Conservation (phyloP, 2,888 invertebrate species). For the Drosophila incognita region DNA sequence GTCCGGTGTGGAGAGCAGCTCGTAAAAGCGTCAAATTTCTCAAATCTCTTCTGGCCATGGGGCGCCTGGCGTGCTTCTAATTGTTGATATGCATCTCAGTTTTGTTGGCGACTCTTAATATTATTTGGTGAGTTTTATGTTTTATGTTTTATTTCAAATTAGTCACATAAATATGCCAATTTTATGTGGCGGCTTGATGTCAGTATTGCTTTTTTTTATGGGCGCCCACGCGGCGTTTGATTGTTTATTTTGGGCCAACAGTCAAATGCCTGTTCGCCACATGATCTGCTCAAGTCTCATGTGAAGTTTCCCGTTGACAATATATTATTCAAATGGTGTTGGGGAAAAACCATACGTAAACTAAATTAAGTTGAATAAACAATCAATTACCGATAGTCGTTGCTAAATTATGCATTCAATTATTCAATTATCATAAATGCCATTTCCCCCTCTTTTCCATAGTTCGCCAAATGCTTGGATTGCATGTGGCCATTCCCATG, state of each 20-base stretch:
- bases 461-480: constrained; percentile 58
- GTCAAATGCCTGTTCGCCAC: constrained; percentile 15
- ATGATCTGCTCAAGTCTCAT: constrained; percentile 11
- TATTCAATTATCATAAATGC: constrained; percentile 72
- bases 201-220: constrained; percentile 24
- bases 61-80: constrained; percentile 58
- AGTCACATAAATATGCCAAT: constrained; percentile 77
- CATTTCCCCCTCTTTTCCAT: neutral
- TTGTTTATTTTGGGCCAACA: constrained; percentile 58
- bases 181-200: constrained; percentile 64
- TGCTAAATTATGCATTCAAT: constrained; percentile 68
- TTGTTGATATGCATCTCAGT: constrained; percentile 68
- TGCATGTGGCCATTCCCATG: constrained; percentile 56
- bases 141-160: constrained; percentile 78
- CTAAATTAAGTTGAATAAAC: constrained; percentile 61
- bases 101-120: constrained; percentile 71
- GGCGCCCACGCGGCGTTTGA: constrained; percentile 70
- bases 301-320: constrained; percentile 3
- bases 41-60: constrained; percentile 50
- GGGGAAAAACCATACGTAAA: constrained; percentile 40
- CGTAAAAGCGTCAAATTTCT: constrained; percentile 82
- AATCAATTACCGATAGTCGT: constrained; percentile 67
- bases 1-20: constrained; percentile 40
- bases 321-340: constrained; percentile 65
- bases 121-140: constrained; percentile 82